Base-by-base conservation (phyloP, 2,797 vertebrate species). In the Ceyx erithaca region DNA sequence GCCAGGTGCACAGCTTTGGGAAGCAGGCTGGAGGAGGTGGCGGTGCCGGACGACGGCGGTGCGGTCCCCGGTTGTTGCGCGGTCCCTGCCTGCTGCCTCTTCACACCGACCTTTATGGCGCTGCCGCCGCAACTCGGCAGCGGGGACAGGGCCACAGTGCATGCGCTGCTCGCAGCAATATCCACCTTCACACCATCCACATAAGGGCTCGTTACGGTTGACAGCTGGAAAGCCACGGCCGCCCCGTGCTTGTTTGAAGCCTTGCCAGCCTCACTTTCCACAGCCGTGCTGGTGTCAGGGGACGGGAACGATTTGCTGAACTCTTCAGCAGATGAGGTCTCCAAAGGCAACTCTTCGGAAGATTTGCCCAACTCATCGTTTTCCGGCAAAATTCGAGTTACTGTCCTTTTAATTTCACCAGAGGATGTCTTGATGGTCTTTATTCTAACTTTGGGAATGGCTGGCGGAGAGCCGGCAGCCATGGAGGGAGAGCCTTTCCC, bases 391-490 rank as follows among this genome's bases (percentile, higher is more conserved):
- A 99, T 98, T 85, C 99, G 98, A 3, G 99, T 99, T 54, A 99
- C 98, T 2, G 98, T 99, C 88, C 99, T 98, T 96, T 99, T 99
- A 94, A 99, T 99, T 94, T 99, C 98, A 73, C 99, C 99, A 2
- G 99, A 98, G 22, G 98, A 99, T 4, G 98, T 99, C 97, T 99
- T 99, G 90, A 99, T 99, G 75, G 99, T 99, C 96, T 99, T 99
- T 93, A 99, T 99, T 91, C 99, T 98, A 80, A 99, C 99, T 97
- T 98, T 99, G 83, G 99, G 99, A 93, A 99, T 99, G 17, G 98
- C 99, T 66, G 98, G 99, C 0, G 99, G 98, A 26, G 99, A 99
- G 68, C 98, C 97, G 3, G 98, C 97, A 30, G 98, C 96, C 91
- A 99, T 97, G 10, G 98, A 99, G 21, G 99, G 98, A 54, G 99